Percentiles rank a stretch among this genome's conserved stretches.
These are phyloP conservation scores for Gerris lacustris DNA, from an alignment of 2,888 invertebrate genomes.

Conservation along the genomic window DNA sequence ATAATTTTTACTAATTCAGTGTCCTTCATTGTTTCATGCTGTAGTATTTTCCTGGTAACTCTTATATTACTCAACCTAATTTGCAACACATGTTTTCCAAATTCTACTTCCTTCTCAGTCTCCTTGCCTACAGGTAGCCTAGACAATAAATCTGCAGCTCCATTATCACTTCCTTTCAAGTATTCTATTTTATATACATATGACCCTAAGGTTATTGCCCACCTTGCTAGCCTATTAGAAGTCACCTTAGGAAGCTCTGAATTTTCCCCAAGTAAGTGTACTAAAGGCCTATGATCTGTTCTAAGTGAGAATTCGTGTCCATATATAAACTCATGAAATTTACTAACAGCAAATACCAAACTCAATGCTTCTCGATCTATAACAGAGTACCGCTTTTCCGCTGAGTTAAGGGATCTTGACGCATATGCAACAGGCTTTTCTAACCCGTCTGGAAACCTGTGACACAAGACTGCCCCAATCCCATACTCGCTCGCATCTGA, in stretches of 20 bases:
- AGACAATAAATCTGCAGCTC: conserved; percentile 15
- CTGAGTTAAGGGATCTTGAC: neutral
- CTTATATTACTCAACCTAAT: neutral
- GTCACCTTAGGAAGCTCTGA: conserved; percentile 8
- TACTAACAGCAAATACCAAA: conserved; percentile 7
- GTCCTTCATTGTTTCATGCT: neutral
- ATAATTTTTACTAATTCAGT: neutral
- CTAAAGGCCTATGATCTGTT: conserved; percentile 13
- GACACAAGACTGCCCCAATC: conserved; percentile 15
- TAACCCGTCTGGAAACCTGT: conserved; percentile 9
- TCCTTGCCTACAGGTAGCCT: conserved; percentile 11
- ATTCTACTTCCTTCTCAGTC: too few relatives aligned
- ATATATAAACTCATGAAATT: conserved; percentile 12
- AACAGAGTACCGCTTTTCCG: conserved; percentile 7
- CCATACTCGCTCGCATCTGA: conserved; percentile 13
- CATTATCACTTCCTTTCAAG: conserved; percentile 7
- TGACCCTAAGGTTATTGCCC: conserved; percentile 10
- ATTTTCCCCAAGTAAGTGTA: conserved; percentile 7
- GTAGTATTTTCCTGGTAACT: neutral
- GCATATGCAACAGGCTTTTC: conserved; percentile 16
- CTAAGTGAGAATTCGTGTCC: conserved; percentile 7
- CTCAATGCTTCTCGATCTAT: neutral
- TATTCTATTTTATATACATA: conserved; percentile 12
- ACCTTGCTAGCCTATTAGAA: conserved; percentile 9
- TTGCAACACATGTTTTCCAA: neutral